Evolutionary conservation across 2,113 vertebrate genomes (phyloP), one percentile per base, ranked within the genome.

Genomic region (Hoplias malabaricus): DNA sequence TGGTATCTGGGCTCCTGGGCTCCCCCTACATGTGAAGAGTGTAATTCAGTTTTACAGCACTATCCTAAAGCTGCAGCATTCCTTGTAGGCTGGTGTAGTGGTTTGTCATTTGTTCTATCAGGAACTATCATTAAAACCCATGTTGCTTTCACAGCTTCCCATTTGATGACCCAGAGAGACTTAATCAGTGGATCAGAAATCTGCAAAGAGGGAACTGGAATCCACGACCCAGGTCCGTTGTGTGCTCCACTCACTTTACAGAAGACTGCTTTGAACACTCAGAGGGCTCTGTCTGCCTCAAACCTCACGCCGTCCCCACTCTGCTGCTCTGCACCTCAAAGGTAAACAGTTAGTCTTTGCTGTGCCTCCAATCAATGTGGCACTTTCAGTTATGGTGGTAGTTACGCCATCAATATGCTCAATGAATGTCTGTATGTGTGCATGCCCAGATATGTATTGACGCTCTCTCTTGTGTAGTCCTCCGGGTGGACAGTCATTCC

Each of bases 301-400:
- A 80, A 46, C 14, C 23, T 53, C 43, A 80, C 1, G 54, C 78
- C 13, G 78, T 89, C 1, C 90, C 90, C 48, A 83, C 85, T 0
- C 73, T 89, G 19, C 21, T 80, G 21, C 63, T 89, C 56, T 83
- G 86, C 79, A 84, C 71, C 62, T 75, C 9, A 48, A 23, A 14
- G 88, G 76, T 78, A 63, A 11, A 23, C 38, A 1, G 65, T 21
- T 38, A 66, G 62, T 31, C 10, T 48, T 5, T 48, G 21, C 40
- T 59, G 42, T 43, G 42, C n/a, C n/a, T n/a, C n/a, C n/a, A n/a
- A n/a, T n/a, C n/a, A n/a, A n/a, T n/a, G n/a, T n/a, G n/a, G n/a
- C n/a, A n/a, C n/a, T n/a, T n/a, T n/a, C n/a, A n/a, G n/a, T n/a
- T n/a, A n/a, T n/a, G n/a, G n/a, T n/a, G n/a, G n/a, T n/a, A n/a